phyloP scores from a whole-genome alignment of 2,888 invertebrate genomes.

The Epiperipatus broadwayi region DNA sequence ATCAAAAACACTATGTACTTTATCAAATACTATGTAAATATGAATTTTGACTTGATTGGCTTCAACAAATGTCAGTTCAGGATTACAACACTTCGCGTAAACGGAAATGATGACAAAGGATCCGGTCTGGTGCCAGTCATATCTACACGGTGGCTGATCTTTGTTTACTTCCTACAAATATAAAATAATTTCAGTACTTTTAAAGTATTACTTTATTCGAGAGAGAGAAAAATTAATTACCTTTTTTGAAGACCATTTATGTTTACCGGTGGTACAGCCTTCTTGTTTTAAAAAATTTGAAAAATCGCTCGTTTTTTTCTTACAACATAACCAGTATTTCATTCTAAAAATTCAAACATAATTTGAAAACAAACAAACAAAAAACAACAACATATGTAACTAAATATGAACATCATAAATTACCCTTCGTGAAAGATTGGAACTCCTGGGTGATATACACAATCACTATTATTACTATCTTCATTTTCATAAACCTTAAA shows the following conservation, averaged over 20 bases:
- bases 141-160: constrained; percentile 40
- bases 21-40: constrained; percentile 53
- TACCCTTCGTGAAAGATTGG: constrained; percentile 86
- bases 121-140: constrained; percentile 90
- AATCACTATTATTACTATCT: constrained; percentile 40
- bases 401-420: too few relatives aligned
- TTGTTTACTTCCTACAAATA: constrained; percentile 13
- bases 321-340: constrained; percentile 94
- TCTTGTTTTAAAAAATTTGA: constrained; percentile 70
- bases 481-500: constrained; percentile 44
- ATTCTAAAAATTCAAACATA: constrained; percentile 29
- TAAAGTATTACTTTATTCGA: neutral
- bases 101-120: constrained; percentile 62
- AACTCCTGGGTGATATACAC: constrained; percentile 63
- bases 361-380: too few relatives aligned
- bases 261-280: constrained; percentile 66
- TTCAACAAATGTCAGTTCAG: constrained; percentile 49
- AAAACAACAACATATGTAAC: too few relatives aligned
- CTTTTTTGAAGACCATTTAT: constrained; percentile 60
- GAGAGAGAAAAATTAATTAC: constrained; percentile 19
- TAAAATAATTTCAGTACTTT: neutral
- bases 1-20: constrained; percentile 50
- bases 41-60: constrained; percentile 62
- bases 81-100: constrained; percentile 75
- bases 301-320: constrained; percentile 79